Evolutionary conservation across 2,888 invertebrate species (phyloP), one percentile per base, ranked within the genome.

Genomic region (Pelosia muscerda): DNA sequence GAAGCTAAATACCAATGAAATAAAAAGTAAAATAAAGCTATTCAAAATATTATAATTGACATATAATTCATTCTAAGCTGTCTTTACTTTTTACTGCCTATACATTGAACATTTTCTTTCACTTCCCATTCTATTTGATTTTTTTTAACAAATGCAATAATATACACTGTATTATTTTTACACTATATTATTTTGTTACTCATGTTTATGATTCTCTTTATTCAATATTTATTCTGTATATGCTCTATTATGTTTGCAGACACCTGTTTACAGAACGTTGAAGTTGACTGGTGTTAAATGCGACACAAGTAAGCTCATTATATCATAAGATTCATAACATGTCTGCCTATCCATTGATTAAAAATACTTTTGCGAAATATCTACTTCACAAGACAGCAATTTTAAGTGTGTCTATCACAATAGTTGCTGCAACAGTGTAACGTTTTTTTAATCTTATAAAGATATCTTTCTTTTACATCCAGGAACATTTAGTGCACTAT

Each of bases 241-340:
- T 34, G 23, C 1, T 60, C 26, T 53, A 31, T 4, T 65, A n/a
- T 65, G 58, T 59, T 65, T 70, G 2, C 89, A 94, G 94, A 79
- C 84, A 64, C 87, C 92, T 71, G 82, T 92, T 31, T 90, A 86
- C 74, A 88, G 86, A 78, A 81, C 92, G 68, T 84, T 94, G 38
- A 92, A 91, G 78, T 82, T 94, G 54, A 86, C 87, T 81, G 89
- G 88, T 68, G 84, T 93, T 76, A 92, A 92, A 85, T 89, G 88
- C 84, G 86, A 88, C 81, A 87, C 93, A 87, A 93, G 95, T 95
- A 90, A 91, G 94, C 55, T 54, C n/a, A 38, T 54, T 38, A 62
- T 49, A 49, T 9, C 22, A 15, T 19, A 2, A 58, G n/a, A 11
- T 31, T 22, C 23, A 9, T 13, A 54, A 62, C 13, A 22, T 26